Evolutionary conservation across 2,113 vertebrate species (phyloP), one percentile per base, ranked within the genome.

Genomic region (Elanus axillaris): DNA sequence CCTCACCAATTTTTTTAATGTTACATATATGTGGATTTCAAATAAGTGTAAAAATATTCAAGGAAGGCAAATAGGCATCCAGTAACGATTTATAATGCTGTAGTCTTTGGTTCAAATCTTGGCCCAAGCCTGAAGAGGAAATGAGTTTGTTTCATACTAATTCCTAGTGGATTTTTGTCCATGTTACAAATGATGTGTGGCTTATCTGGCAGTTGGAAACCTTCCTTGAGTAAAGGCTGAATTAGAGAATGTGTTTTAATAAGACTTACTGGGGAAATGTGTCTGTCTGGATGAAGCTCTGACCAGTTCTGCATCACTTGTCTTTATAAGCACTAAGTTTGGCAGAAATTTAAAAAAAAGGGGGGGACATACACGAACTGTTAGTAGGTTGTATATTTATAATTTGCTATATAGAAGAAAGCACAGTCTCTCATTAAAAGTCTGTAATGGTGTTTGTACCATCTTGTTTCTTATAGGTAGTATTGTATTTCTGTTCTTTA

Each of bases 101-200:
- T 47, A 53, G 80, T 43, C 43, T 36, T 86, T 25, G 22, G 71
- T 96, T 86, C 74, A 88, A 60, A 93, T 87, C 88, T 95, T 96
- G 86, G 76, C 62, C 62, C 55, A 82, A 66, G 58, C n/a, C 67
- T 60, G n/a, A 66, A 47, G 36, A 96, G 83, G 91, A 97, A 96
- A 94, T 94, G 58, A 92, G 62, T 94, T 94, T 90, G 62, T 84
- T 96, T 94, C 90, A 79, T 50, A 73, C 40, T 94, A 87, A 82
- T 94, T 94, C 84, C 26, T 89, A 26, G 88, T 89, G 86, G 80
- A 82, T 94, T 93, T 93, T 95, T 90, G 88, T 95, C 38, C 32
- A 27, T 0, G 1, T 73, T 89, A 66, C 66, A 85, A 68, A 66
- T 88, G 60, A 63, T 52, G 48, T 93, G 60, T 79, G 91, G 69